Evolutionary conservation across 2,797 vertebrate genomes (phyloP), one percentile per base, ranked within the genome.

Genomic region (Onychomys arenicola): DNA sequence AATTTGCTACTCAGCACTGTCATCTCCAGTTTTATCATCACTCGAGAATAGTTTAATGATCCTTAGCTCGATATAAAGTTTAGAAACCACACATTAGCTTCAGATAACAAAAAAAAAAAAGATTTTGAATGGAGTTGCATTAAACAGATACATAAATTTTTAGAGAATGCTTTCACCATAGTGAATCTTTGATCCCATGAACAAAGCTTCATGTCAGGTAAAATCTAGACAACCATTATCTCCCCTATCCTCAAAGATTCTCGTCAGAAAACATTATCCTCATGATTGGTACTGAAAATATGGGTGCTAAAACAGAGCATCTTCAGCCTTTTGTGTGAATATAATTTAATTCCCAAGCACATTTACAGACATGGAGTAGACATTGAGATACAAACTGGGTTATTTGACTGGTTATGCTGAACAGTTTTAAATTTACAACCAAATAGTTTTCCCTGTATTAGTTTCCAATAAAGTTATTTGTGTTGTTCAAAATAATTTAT

Each of bases 391-490:
- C 16, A 91, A 93, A 91, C 90, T 61, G 63, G 87, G 6, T 89
- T 61, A 85, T 90, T 93, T 90, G 16, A 46, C 0, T 63, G 23
- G 43, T 13, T 67, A 94, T 29, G 40, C 23, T 81, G 59, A 11
- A 92, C 63, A 82, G 9, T 81, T 90, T 92, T 25, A 84, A 46
- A 46, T 25, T 84, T 86, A 21, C 23, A 94, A 37, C 16, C 81
- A 73, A 46, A 19, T 83, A 25, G 34, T 90, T 80, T 90, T 75
- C 21, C 16, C 11, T 89, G 13, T 80, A 57, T 87, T 87, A 91
- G 77, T 71, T 89, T 94, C 69, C 91, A 91, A 89, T 69, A 78
- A 96, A 87, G 6, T 6, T 67, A 91, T 87, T 84, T 67, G 27
- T 82, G 34, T 27, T 91, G n/a, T 73, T 91, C 55, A 91, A 90